A percentile compares a stretch with the other conserved stretches of the same genome.
Evolutionary conservation across 2,113 vertebrate genomes (phyloP).

Genomic region (Xerus inauris): DNA sequence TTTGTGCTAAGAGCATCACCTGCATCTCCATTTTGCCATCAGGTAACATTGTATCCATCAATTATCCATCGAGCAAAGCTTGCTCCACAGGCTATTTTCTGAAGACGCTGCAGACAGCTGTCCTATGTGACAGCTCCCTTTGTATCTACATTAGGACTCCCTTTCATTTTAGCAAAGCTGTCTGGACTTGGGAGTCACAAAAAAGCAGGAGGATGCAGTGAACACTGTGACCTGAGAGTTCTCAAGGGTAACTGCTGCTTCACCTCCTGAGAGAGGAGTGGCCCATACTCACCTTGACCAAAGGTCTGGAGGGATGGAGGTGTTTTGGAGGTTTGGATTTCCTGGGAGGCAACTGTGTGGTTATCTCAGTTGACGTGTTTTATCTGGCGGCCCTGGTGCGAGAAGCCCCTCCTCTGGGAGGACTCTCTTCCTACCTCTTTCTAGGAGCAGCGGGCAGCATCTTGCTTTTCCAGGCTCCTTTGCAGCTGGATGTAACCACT

Average conservation of each 20-base stretch:
- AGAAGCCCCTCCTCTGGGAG: rapidly evolving
- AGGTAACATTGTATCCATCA: background rate
- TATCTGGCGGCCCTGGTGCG: background rate
- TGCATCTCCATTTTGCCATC: background rate
- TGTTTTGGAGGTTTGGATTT: rapidly evolving
- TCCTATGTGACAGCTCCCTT: background rate
- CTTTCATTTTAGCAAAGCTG: background rate
- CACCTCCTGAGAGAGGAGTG: too few relatives aligned
- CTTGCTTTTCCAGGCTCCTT: background rate
- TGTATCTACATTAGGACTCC: rapidly evolving
- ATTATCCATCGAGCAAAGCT: background rate
- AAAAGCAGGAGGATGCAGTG: too few relatives aligned
- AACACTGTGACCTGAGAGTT: background rate
- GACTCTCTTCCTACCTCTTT: rapidly evolving
- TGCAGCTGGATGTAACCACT: background rate
- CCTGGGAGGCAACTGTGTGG: background rate
- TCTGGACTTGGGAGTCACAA: rapidly evolving
- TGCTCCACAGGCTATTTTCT: rapidly evolving
- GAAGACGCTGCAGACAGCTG: background rate
- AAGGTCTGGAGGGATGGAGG: too few relatives aligned
- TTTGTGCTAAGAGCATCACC: background rate
- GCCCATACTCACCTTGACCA: background rate
- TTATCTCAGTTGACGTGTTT: background rate
- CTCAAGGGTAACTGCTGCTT: background rate
- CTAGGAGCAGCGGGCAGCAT: rapidly evolving